Base-by-base conservation (phyloP, 2,113 vertebrate species). In the Alaudala cheleensis region DNA sequence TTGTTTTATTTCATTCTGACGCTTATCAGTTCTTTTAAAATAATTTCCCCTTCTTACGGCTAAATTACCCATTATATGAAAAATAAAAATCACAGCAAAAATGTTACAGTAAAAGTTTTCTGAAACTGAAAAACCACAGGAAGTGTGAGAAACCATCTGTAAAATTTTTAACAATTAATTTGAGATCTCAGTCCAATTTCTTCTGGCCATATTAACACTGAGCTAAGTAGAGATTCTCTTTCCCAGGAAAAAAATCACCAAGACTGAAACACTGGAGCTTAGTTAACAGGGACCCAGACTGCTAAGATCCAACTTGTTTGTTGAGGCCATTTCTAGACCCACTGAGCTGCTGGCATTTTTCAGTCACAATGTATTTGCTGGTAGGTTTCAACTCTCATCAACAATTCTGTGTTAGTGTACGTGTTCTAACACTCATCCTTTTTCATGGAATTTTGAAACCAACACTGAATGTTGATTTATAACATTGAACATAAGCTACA, bases 81-180 rank as follows among this genome's bases (percentile, higher is more conserved):
- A 91, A 76, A 54, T 24, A 53, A 72, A 86, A 78, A 18, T 26
- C 39, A 67, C 80, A 79, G 47, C 24, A 86, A 40, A 91, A 85
- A 39, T 25, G 14, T 54, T 74, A 53, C 39, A 33, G 34, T 67
- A n/a, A 33, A 91, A 86, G 67, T 54, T 89, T 91, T 84, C 45
- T 62, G 14, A 94, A 96, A 93, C 50, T 78, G 81, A 77, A 90
- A 70, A 80, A 58, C 86, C 69, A 60, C 91, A 95, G 90, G 90
- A 95, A 93, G 92, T 73, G 19, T 80, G 90, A 91, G 72, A 91
- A 95, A 90, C 83, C 88, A 95, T 90, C 85, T 94, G 95, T 51
- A 95, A 95, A 94, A 66, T 62, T 92, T 95, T 80, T 80, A 78
- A 93, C 89, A 91, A 88, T 82, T 93, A 95, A 85, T 95, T 94